These are phyloP conservation scores for Silurus asotus DNA, from an alignment of 2,113 vertebrate species.

Conservation along the genomic window DNA sequence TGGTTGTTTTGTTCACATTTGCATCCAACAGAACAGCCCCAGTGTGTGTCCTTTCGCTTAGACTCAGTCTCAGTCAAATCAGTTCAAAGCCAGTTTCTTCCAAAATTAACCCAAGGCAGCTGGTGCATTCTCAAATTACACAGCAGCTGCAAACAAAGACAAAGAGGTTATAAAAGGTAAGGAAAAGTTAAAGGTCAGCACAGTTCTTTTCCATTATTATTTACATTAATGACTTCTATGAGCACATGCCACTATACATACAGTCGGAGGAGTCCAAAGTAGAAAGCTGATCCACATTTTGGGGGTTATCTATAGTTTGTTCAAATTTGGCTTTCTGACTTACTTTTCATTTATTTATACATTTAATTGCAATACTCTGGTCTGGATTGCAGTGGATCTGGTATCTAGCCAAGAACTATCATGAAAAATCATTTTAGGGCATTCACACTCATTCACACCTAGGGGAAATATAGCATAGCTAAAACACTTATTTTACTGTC, in stretches of 20 bases:
- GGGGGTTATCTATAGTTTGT: neutral
- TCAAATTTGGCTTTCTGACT: neutral
- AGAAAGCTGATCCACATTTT: neutral
- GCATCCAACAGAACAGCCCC: neutral
- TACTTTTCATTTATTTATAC: neutral
- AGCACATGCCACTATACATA: neutral
- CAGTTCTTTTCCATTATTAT: neutral
- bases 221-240: neutral
- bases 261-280: neutral
- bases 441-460: neutral
- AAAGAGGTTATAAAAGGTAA: neutral
- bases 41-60: neutral
- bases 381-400: neutral
- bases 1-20: constrained; percentile 20
- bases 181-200: neutral
- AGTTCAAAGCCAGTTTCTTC: constrained; percentile 17
- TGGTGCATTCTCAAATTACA: constrained; percentile 10
- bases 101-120: constrained; percentile 13
- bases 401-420: neutral
- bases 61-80: neutral
- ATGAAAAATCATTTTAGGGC: neutral
- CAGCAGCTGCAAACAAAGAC: constrained; percentile 6
- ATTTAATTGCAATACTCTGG: neutral
- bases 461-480: neutral
- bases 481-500: neutral